These are phyloP conservation scores for Anguilla rostrata DNA, from an alignment of 2,113 vertebrate species.

Conservation along the genomic window DNA sequence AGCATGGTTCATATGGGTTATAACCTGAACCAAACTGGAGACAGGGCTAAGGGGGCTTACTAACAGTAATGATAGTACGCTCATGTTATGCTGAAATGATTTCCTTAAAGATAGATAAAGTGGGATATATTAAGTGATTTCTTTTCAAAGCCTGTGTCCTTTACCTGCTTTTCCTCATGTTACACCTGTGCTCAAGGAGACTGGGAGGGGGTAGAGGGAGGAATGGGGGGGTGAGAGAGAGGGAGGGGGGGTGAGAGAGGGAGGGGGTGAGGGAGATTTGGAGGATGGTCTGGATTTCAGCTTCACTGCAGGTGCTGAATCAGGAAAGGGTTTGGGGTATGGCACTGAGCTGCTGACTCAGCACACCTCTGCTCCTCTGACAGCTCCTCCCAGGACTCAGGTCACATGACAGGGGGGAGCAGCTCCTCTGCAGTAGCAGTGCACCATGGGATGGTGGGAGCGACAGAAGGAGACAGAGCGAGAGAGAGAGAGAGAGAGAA, in stretches of 20 bases:
- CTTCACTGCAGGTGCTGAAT: conserved; percentile 13
- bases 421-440: conserved; percentile 10
- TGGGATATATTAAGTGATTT: neutral
- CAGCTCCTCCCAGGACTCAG: conserved; percentile 16
- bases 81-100: no score
- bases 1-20: no score
- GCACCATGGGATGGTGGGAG: conserved; percentile 13
- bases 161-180: neutral
- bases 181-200: neutral
- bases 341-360: conserved; percentile 10
- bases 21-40: no score
- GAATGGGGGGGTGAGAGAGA: no score
- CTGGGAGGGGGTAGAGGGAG: no score
- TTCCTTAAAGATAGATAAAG: no score
- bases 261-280: neutral
- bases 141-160: neutral
- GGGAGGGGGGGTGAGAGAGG: neutral
- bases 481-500: neutral
- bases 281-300: neutral
- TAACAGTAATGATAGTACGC: no score
- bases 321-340: neutral
- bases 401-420: conserved; percentile 21
- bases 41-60: no score
- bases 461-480: neutral
- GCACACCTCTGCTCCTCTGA: neutral